Evolutionary conservation across 2,888 invertebrate genomes (phyloP), one percentile per base, ranked within the genome.

Genomic region (Antheraea yamamai): DNA sequence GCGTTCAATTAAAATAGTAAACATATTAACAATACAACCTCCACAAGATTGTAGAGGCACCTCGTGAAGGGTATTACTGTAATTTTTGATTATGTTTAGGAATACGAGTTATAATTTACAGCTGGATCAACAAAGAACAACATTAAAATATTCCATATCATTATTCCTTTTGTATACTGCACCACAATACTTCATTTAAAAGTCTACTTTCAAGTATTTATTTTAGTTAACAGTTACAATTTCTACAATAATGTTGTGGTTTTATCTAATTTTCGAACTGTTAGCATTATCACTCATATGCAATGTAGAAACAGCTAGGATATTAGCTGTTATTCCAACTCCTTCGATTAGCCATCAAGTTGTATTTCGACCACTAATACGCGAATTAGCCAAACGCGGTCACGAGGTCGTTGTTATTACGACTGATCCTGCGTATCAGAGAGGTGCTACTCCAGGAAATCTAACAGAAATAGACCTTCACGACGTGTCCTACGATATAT

Each of bases 291-390:
- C 61, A 23, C 4, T 8, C 26, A 23, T 76, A 14, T 2, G 4
- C 18, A 51, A 6, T 35, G 74, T 35, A 72, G 78, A 84, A 51
- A 79, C 83, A 2, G 88, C 88, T 1, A 87, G 83, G 75, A 94
- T 94, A 74, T 78, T 94, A n/a, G 88, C 80, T 0, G 78, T 89
- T 0, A 82, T 89, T 30, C 85, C 93, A 4, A 2, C 85, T 0
- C 87, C 93, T 0, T 89, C 91, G 0, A 84, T 91, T 35, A 94
- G 93, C 66, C 94, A 94, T 74, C 93, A 94, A 80, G 78, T 90
- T 0, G 86, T 88, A 1, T 92, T 87, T 72, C 84, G 88, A 72
- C 85, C 87, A 0, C 74, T 95, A 2, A 85, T 87, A 0, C 82
- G 86, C 20, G 91, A 91, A 47, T 79, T 95, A 14, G 83, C 85